Conservation (phyloP, 2,888 invertebrate genomes). For the Rapana venosa region DNA sequence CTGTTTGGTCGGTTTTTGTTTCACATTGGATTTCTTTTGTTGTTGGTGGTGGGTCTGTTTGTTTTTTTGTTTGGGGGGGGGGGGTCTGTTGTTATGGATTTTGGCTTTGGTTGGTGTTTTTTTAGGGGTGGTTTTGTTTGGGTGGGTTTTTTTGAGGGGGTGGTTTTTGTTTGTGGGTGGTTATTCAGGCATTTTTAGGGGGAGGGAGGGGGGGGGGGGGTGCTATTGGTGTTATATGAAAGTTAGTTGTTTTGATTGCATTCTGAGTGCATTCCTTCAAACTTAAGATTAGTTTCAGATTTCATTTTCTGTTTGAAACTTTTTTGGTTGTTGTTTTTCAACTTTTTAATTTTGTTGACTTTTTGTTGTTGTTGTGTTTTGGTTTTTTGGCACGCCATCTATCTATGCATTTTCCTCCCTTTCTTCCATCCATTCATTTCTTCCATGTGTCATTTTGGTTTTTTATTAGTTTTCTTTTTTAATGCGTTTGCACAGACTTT, state of each 20-base stretch:
- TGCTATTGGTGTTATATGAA: too few species aligned
- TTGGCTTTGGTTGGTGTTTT: background rate
- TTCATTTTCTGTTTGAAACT: too few species aligned
- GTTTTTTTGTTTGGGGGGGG: too few species aligned
- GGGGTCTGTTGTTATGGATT: too few species aligned
- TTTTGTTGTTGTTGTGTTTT: background rate
- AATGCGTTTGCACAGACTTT: background rate
- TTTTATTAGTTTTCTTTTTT: background rate
- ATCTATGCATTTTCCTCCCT: background rate
- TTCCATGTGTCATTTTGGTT: background rate
- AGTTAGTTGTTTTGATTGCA: background rate
- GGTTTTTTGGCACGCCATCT: background rate
- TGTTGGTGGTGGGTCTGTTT: too few species aligned
- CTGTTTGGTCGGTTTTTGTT: too few species aligned
- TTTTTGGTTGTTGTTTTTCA: background rate
- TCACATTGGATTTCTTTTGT: too few species aligned
- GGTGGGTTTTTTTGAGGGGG: too few species aligned
- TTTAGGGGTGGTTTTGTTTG: background rate
- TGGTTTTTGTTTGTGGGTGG: too few species aligned
- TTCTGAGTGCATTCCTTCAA: constrained; percentile 13
- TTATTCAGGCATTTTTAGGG: too few species aligned
- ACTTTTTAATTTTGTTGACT: background rate
- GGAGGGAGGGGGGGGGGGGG: too few species aligned
- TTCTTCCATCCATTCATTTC: constrained; percentile 10
- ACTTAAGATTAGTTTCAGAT: too few species aligned